Percentiles rank a stretch among this genome's conserved stretches.
phyloP scores from a whole-genome alignment of 2,797 vertebrate species.

The Mormyrops attenuatus region DNA sequence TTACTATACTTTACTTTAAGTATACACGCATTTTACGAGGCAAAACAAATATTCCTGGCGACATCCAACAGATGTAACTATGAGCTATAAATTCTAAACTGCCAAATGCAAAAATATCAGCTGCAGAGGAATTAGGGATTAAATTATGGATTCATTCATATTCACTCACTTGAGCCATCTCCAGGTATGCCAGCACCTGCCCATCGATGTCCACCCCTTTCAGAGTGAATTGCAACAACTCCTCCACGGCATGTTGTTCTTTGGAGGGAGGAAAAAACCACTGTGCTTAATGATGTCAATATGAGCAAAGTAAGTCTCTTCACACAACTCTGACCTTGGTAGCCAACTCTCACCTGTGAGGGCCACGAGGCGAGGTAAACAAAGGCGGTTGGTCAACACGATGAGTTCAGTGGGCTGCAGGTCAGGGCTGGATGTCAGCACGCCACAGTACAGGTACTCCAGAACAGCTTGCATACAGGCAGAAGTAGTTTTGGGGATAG shows the following conservation, averaged over 20 bases:
- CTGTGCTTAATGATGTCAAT: not conserved
- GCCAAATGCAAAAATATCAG: not conserved
- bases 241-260: slow-evolving; percentile 58
- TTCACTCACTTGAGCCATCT: slow-evolving; percentile 58
- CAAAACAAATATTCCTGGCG: not conserved
- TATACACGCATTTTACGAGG: not conserved
- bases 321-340: not conserved
- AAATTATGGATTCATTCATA: not conserved
- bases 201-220: slow-evolving; percentile 57
- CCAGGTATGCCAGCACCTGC: slow-evolving; percentile 61
- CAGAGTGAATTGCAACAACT: slow-evolving; percentile 47
- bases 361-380: slow-evolving; percentile 58
- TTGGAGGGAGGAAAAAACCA: slow-evolving; percentile 2
- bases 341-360: slow-evolving; percentile 49
- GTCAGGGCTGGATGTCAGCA: slow-evolving; percentile 50
- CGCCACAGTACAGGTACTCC: slow-evolving; percentile 61
- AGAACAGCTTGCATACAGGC: slow-evolving; percentile 54
- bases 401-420: slow-evolving; percentile 59
- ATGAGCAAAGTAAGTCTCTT: not conserved
- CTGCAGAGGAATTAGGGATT: not conserved
- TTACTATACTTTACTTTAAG: not conserved
- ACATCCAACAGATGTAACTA: not conserved
- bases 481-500: slow-evolving; percentile 51
- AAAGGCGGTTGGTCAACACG: slow-evolving; percentile 58
- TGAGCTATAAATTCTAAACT: not conserved